Conservation (phyloP, 2,888 invertebrate species). For the Trypoxylon attenuatum region DNA sequence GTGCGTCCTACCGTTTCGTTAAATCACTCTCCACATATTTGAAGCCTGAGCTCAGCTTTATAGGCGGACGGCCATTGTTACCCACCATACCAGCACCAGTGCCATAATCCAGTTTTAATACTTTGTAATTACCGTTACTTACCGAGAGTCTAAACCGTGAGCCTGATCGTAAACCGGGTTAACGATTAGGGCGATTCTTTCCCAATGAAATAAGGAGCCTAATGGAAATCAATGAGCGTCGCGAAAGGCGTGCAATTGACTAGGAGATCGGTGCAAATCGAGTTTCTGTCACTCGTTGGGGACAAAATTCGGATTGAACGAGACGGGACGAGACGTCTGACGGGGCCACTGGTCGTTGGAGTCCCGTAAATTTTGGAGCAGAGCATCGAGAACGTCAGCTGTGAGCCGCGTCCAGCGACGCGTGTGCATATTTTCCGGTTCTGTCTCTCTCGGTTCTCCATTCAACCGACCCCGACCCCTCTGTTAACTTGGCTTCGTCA, state of each 20-base stretch:
- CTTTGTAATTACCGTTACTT: constrained; percentile 51
- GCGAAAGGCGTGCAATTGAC: neutral
- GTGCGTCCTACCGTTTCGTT: neutral
- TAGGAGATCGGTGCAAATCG: no score
- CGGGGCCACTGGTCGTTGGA: neutral
- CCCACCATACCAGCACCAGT: neutral
- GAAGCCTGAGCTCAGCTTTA: constrained; percentile 2
- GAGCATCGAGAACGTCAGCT: constrained; percentile 35
- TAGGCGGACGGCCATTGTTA: neutral
- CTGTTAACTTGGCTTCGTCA: constrained; percentile 23
- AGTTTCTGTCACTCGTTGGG: no score
- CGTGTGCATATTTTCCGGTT: constrained; percentile 20
- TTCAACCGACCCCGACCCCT: constrained; percentile 1
- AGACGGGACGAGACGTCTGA: no score
- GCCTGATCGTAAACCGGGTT: constrained; percentile 36
- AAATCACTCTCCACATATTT: neutral
- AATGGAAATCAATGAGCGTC: neutral
- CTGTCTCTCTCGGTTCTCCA: constrained; percentile 1
- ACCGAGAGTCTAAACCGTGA: constrained; percentile 14
- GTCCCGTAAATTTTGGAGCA: neutral
- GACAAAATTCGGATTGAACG: no score
- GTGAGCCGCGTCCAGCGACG: constrained; percentile 34
- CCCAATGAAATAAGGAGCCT: neutral
- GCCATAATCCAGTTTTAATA: constrained; percentile 56
- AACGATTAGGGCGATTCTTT: constrained; percentile 12